phyloP scores from a whole-genome alignment of 2,888 invertebrate genomes.

The Ceriagrion tenellum region DNA sequence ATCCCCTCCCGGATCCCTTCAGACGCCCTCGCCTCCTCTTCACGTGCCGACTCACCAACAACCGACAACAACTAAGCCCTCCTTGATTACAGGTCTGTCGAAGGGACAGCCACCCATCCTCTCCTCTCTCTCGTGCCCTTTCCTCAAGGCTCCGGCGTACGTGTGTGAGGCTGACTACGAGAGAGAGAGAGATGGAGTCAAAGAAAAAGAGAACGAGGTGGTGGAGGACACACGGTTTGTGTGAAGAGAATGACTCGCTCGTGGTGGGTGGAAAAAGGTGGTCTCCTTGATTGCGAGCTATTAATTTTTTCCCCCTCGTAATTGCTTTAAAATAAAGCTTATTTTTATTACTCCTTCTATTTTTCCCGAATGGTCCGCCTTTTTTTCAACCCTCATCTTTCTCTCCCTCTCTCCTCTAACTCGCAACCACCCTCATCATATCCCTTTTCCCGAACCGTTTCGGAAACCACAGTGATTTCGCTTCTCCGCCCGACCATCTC shows the following conservation, averaged over 20 bases:
- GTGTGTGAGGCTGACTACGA: neutral
- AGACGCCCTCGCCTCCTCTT: neutral
- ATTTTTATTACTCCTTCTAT: constrained; percentile 42
- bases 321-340: constrained; percentile 46
- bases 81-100: constrained; percentile 64
- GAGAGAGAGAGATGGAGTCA: neutral
- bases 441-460: constrained; percentile 30
- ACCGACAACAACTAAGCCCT: constrained; percentile 51
- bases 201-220: neutral
- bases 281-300: constrained; percentile 38
- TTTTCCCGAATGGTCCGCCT: constrained; percentile 11
- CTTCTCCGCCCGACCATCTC: neutral
- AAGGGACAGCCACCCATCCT: constrained; percentile 14
- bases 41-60: constrained; percentile 6
- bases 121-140: neutral
- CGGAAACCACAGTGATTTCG: constrained; percentile 28
- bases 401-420: neutral
- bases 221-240: neutral
- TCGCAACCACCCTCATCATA: neutral
- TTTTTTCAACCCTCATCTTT: neutral
- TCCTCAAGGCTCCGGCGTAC: neutral
- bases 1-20: neutral
- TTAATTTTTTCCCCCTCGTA: constrained; percentile 58
- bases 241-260: neutral
- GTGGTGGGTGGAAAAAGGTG: neutral